Conservation (phyloP, 1,140 invertebrate species). For the Callitettix versicolor region DNA sequence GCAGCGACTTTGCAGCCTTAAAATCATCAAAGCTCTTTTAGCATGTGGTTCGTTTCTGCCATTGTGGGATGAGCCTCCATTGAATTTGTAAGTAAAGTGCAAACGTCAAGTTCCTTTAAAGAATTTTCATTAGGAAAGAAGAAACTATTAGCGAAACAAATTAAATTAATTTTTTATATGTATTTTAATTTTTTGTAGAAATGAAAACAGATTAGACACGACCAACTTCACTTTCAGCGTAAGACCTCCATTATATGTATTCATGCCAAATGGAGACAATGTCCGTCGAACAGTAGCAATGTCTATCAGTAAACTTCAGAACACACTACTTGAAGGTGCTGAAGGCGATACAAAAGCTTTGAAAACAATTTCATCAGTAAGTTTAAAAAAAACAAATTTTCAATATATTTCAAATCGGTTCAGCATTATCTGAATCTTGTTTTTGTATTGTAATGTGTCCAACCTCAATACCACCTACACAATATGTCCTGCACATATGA, state of each 20-base stretch:
- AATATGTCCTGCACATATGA: too few species aligned
- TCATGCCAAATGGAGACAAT: slow-evolving; percentile 52
- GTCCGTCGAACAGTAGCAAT: slow-evolving; percentile 43
- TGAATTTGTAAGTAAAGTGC: slow-evolving; percentile 38
- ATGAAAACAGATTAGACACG: too few species aligned
- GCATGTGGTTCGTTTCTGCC: slow-evolving; percentile 47
- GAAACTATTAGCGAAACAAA: too few species aligned
- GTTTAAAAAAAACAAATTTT: too few species aligned
- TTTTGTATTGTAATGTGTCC: too few species aligned
- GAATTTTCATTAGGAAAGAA: too few species aligned
- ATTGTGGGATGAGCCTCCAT: slow-evolving; percentile 43
- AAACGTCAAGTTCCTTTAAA: not conserved
- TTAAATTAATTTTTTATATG: too few species aligned
- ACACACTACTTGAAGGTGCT: slow-evolving; percentile 49
- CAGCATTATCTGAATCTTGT: too few species aligned
- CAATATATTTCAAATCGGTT: too few species aligned
- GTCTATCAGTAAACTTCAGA: slow-evolving; percentile 44
- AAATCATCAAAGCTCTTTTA: slow-evolving; percentile 38
- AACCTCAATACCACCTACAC: too few species aligned
- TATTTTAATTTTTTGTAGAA: too few species aligned
- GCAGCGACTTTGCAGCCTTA: slow-evolving; percentile 32
- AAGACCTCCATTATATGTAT: slow-evolving; percentile 23
- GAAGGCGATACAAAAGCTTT: slow-evolving; percentile 59
- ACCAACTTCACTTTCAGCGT: slow-evolving; percentile 8
- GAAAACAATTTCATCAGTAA: slow-evolving; percentile 43